Base-by-base conservation (phyloP, 2,797 vertebrate genomes). In the Pogoniulus pusillus region DNA sequence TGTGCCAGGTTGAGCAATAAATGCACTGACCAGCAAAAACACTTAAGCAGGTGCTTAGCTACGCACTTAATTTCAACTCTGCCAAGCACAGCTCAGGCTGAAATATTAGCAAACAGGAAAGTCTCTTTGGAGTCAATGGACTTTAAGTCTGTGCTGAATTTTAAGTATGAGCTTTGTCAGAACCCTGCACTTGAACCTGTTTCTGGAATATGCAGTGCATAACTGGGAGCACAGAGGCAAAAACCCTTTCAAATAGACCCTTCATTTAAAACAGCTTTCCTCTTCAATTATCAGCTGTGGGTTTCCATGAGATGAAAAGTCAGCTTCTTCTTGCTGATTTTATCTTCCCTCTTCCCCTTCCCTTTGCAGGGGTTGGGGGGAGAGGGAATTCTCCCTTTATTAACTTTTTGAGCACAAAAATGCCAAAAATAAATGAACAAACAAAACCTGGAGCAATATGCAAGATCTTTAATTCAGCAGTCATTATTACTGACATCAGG, bases 241-340 rank as follows among this genome's bases (percentile, higher is more conserved):
- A 85, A 65, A 84, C 72, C 53, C 66, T 73, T 91, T 60, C 90
- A 39, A 75, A 32, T 47, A 80, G 76, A 54, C 69, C 70, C 88
- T 91, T 93, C 94, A 94, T 93, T 95, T 93, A 82, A 96, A 93
- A 59, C 78, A 93, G 90, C 93, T 95, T 93, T 90, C 34, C 88
- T 85, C 57, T 69, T 54, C 93, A 82, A n/a, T 94, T 95, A 70
- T 90, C 93, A 72, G 55, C 88, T 70, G 39, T 66, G 79, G 73
- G 29, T 92, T 94, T 83, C 81, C 80, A 89, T 7, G 13, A 55
- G 53, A 89, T 89, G 66, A 91, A 89, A 82, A 88, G 41, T 73
- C 62, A 65, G 43, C 17, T 59, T 73, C 88, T 77, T 92, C 37
- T 65, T 85, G 78, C 66, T 17, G 73, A 90, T 81, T 87, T 95